These are phyloP conservation scores for Tympanoctomys barrerae DNA, from an alignment of 2,797 vertebrate species.

Conservation along the genomic window DNA sequence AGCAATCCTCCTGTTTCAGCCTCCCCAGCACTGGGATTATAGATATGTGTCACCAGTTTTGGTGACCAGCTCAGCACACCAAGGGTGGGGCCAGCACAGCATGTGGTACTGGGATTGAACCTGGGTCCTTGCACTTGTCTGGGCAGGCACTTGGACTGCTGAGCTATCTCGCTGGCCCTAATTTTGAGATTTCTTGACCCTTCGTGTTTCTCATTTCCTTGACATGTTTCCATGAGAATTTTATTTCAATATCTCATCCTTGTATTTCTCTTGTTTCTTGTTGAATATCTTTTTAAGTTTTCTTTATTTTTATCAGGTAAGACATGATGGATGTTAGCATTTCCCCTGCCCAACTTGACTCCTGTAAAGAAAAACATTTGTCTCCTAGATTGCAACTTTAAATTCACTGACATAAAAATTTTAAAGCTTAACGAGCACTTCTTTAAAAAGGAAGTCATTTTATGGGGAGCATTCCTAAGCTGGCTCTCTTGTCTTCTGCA, in stretches of 20 bases:
- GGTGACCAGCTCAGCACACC: no score
- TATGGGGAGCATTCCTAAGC: neutral
- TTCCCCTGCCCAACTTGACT: neutral
- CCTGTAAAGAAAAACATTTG: no score
- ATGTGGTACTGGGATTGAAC: no score
- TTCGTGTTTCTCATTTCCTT: fast-evolving
- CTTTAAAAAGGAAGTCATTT: neutral
- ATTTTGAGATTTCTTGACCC: neutral
- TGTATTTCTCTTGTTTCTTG: neutral
- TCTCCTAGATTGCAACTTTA: neutral
- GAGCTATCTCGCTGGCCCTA: no score
- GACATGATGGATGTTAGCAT: fast-evolving
- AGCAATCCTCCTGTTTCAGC: no score
- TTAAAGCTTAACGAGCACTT: neutral
- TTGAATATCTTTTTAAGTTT: neutral
- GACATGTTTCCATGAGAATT: fast-evolving
- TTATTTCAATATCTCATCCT: neutral
- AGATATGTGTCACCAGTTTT: no score
- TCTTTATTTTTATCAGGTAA: neutral
- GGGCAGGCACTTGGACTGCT: no score
- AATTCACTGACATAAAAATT: neutral
- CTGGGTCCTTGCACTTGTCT: no score
- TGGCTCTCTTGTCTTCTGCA: constrained; percentile 10
- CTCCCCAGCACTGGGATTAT: no score
- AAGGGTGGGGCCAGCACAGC: no score